Evolutionary conservation across 2,888 invertebrate genomes (phyloP), one percentile per base, ranked within the genome.

Genomic region (Tetanocera ferruginea): DNA sequence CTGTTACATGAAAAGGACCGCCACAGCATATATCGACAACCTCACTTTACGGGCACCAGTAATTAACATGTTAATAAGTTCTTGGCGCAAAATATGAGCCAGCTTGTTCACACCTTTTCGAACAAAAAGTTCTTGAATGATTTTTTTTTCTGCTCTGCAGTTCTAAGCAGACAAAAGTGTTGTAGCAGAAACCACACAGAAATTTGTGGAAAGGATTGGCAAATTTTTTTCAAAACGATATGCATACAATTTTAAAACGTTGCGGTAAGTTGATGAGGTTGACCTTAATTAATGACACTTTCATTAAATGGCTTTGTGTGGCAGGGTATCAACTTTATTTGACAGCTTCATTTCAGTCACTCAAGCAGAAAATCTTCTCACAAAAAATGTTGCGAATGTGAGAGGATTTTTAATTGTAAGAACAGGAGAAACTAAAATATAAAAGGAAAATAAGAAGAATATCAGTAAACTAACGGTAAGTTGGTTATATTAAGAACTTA

Each of bases 1-100:
- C 49, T 14, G 25, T 49, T 51, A 70, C 70, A 6, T 70, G 28
- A 19, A 70, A 70, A 52, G 31, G 52, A 19, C 52, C 52, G 70
- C 70, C 17, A 5, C 69, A 28, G 49, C 51, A 51, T 28, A 60
- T 60, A 19, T 60, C 17, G 60, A 28, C 14, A 60, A 8, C 9
- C 37, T 28, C 11, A 57, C 19, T 28, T 14, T 51, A 8, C 28
- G 72, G 72, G 19, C 74, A 76, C 74, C 75, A 79, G 77, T 81
- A 80, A 80, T 82, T 81, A 81, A 80, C 80, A 81, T 82, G 80
- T 79, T 81, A 80, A 82, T 82, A 76, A 80, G 31, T 76, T 76
- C 72, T 70, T 49, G 51, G 52, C 49, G 34, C 52, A 28, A 72
- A 34, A 72, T 72, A 34, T 72, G 11, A 23, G 72, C 31, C 23